These are phyloP conservation scores for Cylas formicarius DNA, from an alignment of 1,140 invertebrate species.

Conservation along the genomic window DNA sequence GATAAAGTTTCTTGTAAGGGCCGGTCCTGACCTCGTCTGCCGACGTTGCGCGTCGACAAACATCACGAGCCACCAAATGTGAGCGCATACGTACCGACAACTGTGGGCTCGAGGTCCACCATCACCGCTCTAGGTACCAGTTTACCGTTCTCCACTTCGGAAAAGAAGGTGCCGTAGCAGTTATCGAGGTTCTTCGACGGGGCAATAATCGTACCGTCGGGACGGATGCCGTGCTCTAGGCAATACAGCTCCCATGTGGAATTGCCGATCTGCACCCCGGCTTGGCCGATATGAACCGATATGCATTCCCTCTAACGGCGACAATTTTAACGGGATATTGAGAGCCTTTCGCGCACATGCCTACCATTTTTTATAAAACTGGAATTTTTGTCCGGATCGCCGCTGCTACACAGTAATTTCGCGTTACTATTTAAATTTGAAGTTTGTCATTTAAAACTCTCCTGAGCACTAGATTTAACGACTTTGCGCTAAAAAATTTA, in stretches of 20 bases:
- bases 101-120: constrained; percentile 73
- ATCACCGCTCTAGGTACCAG: constrained; percentile 71
- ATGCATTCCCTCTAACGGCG: too few relatives aligned
- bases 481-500: too few relatives aligned
- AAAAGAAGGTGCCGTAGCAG: constrained; percentile 52
- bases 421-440: too few relatives aligned
- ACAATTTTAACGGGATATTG: too few relatives aligned
- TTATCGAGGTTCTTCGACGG: constrained; percentile 42
- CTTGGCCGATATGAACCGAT: constrained; percentile 76
- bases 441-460: too few relatives aligned
- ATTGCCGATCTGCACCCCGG: constrained; percentile 81
- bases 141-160: constrained; percentile 58
- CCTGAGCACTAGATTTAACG: too few relatives aligned
- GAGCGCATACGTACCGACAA: constrained; percentile 45
- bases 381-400: too few relatives aligned
- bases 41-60: not conserved
- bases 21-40: constrained; percentile 70
- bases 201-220: constrained; percentile 54
- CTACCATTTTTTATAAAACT: too few relatives aligned
- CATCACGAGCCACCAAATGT: constrained; percentile 1
- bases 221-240: constrained; percentile 72
- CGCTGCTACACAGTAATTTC: too few relatives aligned
- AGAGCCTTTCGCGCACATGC: too few relatives aligned
- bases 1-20: constrained; percentile 64
- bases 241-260: constrained; percentile 77